Evolutionary conservation across 2,113 vertebrate species (phyloP).

Genomic region (Scatophagus argus): DNA sequence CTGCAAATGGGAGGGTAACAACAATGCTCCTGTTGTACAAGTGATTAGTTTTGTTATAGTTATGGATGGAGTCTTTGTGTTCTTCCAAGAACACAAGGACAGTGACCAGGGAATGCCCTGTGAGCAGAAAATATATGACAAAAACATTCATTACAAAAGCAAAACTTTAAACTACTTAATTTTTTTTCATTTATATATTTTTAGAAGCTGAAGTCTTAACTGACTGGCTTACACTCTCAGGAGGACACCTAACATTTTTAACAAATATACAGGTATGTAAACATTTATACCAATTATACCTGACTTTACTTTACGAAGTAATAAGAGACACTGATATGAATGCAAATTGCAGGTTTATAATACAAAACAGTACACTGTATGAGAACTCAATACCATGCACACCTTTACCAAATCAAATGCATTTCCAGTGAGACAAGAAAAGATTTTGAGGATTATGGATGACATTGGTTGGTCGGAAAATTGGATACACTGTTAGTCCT

Average conservation of each 20-base stretch:
- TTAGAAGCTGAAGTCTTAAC: not conserved
- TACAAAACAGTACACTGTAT: conserved; percentile 3
- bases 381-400: not conserved
- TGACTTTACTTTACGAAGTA: not conserved
- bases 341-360: conserved; percentile 24
- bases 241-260: not conserved
- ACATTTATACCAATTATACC: conserved; percentile 27
- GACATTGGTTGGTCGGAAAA: not conserved
- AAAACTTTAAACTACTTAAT: not conserved
- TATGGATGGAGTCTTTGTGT: conserved; percentile 28
- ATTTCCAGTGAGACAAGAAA: conserved; percentile 4
- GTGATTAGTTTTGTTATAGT: conserved; percentile 42
- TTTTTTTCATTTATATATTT: not conserved
- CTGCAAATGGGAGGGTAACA: conserved; percentile 20
- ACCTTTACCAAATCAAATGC: not conserved
- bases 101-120: conserved; percentile 5
- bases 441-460: conserved; percentile 6
- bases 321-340: not conserved
- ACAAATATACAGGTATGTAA: conserved; percentile 22
- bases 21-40: conserved; percentile 53
- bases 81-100: not conserved
- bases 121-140: conserved; percentile 3
- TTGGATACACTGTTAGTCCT: not conserved
- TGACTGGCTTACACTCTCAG: not conserved
- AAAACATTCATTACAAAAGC: conserved; percentile 7